Conservation (phyloP, 2,888 invertebrate species). For the Campaea margaritaria region DNA sequence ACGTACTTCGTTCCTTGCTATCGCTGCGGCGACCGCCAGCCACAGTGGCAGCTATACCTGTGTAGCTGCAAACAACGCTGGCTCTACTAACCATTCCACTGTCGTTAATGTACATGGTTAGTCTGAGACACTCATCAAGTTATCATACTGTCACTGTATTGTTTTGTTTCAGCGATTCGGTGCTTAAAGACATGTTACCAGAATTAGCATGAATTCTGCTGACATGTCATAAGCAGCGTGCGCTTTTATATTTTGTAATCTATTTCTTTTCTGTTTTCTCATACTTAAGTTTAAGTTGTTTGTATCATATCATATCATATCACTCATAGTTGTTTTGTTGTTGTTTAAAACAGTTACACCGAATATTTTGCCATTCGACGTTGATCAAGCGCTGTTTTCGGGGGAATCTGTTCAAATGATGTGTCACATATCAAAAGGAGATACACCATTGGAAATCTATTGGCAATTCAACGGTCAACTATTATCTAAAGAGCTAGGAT, state of each 20-base stretch:
- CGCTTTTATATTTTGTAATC: constrained; percentile 52
- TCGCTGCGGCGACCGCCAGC: constrained; percentile 88
- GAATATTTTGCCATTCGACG: constrained; percentile 87
- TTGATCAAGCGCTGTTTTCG: constrained; percentile 86
- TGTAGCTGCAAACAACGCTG: constrained; percentile 89
- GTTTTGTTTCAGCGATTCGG: constrained; percentile 54
- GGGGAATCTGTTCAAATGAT: constrained; percentile 87
- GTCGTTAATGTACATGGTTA: constrained; percentile 84
- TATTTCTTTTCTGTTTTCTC: constrained; percentile 52
- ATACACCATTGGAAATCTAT: constrained; percentile 86
- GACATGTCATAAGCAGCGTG: constrained; percentile 60
- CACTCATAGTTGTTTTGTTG: background rate
- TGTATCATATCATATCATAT: too few relatives aligned
- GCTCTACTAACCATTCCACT: constrained; percentile 88
- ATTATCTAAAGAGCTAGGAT: constrained; percentile 77
- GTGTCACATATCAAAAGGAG: constrained; percentile 88
- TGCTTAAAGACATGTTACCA: constrained; percentile 60
- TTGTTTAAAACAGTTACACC: constrained; percentile 74
- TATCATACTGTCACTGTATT: constrained; percentile 36
- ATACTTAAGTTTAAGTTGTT: constrained; percentile 44
- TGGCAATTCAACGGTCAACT: constrained; percentile 87
- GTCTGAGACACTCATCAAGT: constrained; percentile 64
- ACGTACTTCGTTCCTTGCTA: constrained; percentile 89
- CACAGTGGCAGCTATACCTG: constrained; percentile 92
- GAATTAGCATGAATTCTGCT: constrained; percentile 75